A percentile compares a stretch with the other conserved stretches of the same genome.
These are phyloP conservation scores for Lophura nycthemera DNA, from an alignment of 2,113 vertebrate genomes.

Conservation along the genomic window DNA sequence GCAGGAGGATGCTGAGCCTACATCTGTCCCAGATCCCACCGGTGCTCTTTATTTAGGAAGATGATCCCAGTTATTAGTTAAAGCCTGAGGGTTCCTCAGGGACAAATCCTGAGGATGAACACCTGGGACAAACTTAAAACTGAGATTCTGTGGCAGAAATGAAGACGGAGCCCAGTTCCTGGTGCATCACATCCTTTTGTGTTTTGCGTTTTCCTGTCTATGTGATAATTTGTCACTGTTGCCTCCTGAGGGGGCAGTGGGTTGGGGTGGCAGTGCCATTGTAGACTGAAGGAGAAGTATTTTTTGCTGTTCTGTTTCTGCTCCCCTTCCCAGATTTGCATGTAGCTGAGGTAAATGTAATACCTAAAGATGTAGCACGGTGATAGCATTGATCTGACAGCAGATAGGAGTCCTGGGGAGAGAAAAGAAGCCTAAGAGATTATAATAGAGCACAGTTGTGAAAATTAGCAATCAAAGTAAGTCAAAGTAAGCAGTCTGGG, in stretches of 20 bases:
- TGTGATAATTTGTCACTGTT: rapidly evolving
- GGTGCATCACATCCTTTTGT: background rate
- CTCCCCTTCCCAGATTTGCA: too few species aligned
- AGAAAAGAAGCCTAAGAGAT: background rate
- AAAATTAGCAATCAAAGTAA: background rate
- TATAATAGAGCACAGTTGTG: background rate
- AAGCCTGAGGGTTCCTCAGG: background rate
- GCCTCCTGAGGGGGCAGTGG: too few species aligned
- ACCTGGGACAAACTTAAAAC: background rate
- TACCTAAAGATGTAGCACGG: background rate
- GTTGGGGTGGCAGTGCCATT: background rate
- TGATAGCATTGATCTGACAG: background rate
- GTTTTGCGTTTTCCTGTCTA: background rate
- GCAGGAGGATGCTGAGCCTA: background rate
- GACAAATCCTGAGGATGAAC: background rate
- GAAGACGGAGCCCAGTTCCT: background rate
- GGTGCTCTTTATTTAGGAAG: background rate
- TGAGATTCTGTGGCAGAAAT: background rate
- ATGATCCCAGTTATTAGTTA: background rate
- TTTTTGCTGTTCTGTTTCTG: too few species aligned
- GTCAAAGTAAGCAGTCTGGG: background rate
- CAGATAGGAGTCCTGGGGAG: background rate
- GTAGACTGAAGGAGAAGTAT: too few species aligned
- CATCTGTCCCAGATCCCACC: background rate
- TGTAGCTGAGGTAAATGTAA: too few species aligned